phyloP scores from a whole-genome alignment of 2,888 invertebrate species.

The Nysson spinosus region DNA sequence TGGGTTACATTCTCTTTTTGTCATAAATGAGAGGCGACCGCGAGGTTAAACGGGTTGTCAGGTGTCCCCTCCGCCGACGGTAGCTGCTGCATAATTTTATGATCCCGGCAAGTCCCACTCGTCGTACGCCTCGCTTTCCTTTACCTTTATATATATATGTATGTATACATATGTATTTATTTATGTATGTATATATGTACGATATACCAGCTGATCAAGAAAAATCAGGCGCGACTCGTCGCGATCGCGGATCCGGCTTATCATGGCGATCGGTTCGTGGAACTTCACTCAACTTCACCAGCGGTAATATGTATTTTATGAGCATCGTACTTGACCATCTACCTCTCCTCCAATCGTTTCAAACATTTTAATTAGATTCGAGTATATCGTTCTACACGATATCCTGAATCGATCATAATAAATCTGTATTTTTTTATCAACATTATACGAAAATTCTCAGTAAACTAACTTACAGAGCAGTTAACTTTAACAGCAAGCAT shows the following conservation, averaged over 20 bases:
- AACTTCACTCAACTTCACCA: conserved; percentile 17
- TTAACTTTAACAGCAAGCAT: too few relatives aligned
- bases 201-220: conserved; percentile 16
- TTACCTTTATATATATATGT: background rate
- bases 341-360: background rate
- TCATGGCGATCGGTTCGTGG: conserved; percentile 33
- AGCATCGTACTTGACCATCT: background rate
- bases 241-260: conserved; percentile 14
- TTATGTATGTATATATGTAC: conserved; percentile 1
- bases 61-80: conserved; percentile 63
- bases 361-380: conserved; percentile 2
- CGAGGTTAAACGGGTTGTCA: conserved; percentile 74
- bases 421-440: background rate
- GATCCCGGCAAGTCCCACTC: conserved; percentile 53
- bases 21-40: conserved; percentile 68
- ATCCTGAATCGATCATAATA: background rate
- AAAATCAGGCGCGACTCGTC: conserved; percentile 34
- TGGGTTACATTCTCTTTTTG: conserved; percentile 68
- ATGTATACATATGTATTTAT: background rate
- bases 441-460: too few relatives aligned
- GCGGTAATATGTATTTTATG: conserved; percentile 2
- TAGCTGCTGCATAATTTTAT: conserved; percentile 70
- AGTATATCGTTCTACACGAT: background rate
- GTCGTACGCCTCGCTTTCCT: conserved; percentile 7
- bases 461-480: background rate